phyloP scores from a whole-genome alignment of 1,140 invertebrate species.

The Pantala flavescens region DNA sequence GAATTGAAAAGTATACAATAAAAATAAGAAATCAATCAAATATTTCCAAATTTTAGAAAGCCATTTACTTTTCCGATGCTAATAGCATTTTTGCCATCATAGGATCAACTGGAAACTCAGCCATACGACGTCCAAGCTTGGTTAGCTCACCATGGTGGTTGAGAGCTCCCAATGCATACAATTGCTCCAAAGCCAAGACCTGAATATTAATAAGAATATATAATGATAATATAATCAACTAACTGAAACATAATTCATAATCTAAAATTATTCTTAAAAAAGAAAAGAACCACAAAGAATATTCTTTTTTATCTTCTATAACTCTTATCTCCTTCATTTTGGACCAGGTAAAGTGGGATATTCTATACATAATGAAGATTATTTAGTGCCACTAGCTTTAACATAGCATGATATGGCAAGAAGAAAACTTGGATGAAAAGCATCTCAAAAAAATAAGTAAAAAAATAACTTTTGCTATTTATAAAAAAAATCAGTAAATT shows the following conservation, averaged over 20 bases:
- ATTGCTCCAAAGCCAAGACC: constrained; percentile 83
- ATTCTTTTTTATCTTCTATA: background rate
- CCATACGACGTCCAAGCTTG: constrained; percentile 94
- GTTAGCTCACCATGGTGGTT: constrained; percentile 97
- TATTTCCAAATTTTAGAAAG: no score
- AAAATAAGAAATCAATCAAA: background rate
- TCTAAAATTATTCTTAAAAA: background rate
- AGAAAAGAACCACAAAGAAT: background rate
- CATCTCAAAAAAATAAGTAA: no score
- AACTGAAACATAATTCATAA: background rate
- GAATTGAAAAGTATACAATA: no score
- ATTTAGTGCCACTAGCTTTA: no score
- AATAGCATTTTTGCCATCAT: constrained; percentile 99
- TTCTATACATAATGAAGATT: no score
- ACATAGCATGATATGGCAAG: no score
- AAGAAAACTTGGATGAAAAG: no score
- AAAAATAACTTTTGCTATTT: no score
- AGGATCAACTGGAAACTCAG: constrained; percentile 96
- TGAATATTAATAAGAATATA: constrained; percentile 21
- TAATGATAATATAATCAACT: background rate
- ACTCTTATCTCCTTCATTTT: no score
- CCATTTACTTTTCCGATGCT: constrained; percentile 85
- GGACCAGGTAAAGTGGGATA: no score
- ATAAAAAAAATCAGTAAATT: no score
- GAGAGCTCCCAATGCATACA: constrained; percentile 95